Percentiles rank a stretch among this genome's conserved stretches.
These are phyloP conservation scores for Stenodema calcarata DNA, from an alignment of 2,888 invertebrate genomes.

Conservation along the genomic window DNA sequence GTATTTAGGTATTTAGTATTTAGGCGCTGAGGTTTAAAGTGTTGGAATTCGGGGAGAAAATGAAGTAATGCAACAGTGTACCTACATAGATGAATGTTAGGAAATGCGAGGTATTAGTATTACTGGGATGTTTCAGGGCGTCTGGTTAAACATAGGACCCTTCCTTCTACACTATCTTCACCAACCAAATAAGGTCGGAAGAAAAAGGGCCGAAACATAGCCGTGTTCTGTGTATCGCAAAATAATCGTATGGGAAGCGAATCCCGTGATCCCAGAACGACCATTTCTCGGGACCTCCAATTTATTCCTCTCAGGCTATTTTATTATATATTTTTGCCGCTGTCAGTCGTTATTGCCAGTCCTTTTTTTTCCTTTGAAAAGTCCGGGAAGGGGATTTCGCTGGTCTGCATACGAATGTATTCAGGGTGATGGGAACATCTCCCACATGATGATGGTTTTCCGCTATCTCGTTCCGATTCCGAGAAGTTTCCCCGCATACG, in stretches of 20 bases:
- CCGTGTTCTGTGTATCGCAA: not conserved
- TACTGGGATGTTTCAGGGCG: no score
- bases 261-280: not conserved
- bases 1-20: no score
- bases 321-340: not conserved
- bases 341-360: not conserved
- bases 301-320: not conserved
- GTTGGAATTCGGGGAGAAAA: no score
- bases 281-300: not conserved
- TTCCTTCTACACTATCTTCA: no score
- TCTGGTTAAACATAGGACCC: no score
- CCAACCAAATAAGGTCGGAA: no score
- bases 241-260: not conserved
- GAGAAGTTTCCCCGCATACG: not conserved
- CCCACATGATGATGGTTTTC: not conserved
- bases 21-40: no score
- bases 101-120: no score
- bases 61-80: no score
- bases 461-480: not conserved
- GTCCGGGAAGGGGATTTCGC: not conserved
- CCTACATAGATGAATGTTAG: no score
- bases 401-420: not conserved
- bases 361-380: not conserved
- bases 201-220: no score
- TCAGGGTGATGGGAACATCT: not conserved